These are phyloP conservation scores for Ormyrus rosae DNA, from an alignment of 2,888 invertebrate species.

Conservation along the genomic window DNA sequence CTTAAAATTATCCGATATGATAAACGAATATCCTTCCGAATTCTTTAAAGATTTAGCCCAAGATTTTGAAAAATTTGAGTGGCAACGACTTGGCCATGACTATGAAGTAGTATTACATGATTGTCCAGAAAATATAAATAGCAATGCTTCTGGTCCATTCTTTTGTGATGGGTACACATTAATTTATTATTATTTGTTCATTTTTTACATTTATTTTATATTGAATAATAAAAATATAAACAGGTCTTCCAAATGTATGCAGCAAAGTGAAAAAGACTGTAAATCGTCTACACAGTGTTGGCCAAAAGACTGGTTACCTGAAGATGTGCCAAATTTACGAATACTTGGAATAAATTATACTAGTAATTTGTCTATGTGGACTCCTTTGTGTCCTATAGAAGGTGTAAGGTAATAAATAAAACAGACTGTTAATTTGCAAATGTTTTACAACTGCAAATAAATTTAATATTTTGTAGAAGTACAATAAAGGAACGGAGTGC, in stretches of 20 bases:
- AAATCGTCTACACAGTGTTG: conserved; percentile 85
- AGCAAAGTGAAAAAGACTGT: conserved; percentile 66
- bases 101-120: conserved; percentile 83
- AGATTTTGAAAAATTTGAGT: conserved; percentile 78
- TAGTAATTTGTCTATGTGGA: conserved; percentile 90
- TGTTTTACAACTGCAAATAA: background rate
- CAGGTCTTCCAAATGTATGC: conserved; percentile 57
- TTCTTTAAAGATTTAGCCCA: conserved; percentile 77
- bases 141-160: conserved; percentile 75
- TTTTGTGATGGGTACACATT: conserved; percentile 74
- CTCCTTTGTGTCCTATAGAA: conserved; percentile 82
- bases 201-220: background rate
- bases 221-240: conserved; percentile 62
- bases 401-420: conserved; percentile 71
- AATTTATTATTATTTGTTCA: conserved; percentile 52
- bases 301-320: conserved; percentile 96
- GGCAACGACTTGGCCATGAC: conserved; percentile 79
- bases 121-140: conserved; percentile 79
- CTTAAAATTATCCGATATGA: conserved; percentile 54
- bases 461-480: conserved; percentile 65
- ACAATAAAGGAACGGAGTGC: conserved; percentile 82
- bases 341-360: conserved; percentile 93
- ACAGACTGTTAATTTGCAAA: background rate
- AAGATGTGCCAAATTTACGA: conserved; percentile 85
- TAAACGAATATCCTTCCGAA: conserved; percentile 71